Conservation (phyloP, 2,797 vertebrate species). For the Sus cebifrons region DNA sequence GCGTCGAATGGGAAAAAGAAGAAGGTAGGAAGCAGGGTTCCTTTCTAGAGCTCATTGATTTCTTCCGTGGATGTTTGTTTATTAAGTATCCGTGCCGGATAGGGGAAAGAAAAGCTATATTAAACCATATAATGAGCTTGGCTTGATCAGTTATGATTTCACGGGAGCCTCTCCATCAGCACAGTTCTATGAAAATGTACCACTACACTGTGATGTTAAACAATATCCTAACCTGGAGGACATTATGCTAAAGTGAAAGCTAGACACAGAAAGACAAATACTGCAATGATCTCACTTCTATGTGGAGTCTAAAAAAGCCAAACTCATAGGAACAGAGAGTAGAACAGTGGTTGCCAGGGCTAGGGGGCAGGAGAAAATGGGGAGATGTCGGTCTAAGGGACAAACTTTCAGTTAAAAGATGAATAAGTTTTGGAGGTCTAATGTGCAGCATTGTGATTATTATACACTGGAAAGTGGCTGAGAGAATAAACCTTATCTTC, state of each 20-base stretch:
- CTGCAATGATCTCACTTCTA: neutral
- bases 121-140: neutral
- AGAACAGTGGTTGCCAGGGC: neutral
- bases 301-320: neutral
- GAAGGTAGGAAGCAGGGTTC: constrained; percentile 93
- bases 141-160: neutral
- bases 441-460: neutral
- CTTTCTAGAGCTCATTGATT: neutral
- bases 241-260: neutral
- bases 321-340: neutral
- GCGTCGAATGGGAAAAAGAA: constrained; percentile 99
- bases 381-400: neutral
- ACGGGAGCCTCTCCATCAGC: neutral
- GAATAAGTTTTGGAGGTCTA: neutral
- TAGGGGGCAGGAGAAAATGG: neutral
- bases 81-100: neutral
- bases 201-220: neutral
- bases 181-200: neutral
- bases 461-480: neutral
- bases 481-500: neutral
- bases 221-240: neutral
- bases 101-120: neutral
- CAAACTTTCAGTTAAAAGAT: neutral
- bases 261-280: neutral
- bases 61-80: neutral